A percentile compares a stretch with the other conserved stretches of the same genome.
Evolutionary conservation across 2,797 vertebrate genomes (phyloP).

Genomic region (Acanthornis magna): DNA sequence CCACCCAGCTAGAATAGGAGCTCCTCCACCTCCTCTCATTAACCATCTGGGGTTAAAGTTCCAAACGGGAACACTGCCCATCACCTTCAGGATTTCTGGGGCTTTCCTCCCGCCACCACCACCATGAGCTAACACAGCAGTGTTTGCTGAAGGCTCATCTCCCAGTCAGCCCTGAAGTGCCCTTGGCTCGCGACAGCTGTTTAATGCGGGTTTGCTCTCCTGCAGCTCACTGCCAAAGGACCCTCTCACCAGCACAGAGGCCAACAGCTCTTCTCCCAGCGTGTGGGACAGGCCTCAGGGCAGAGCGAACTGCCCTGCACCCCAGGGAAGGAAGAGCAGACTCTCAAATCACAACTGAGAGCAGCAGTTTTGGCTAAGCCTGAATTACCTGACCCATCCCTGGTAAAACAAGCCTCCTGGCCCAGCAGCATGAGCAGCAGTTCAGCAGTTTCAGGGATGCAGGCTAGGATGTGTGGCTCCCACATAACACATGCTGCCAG

Average conservation of each 20-base stretch:
- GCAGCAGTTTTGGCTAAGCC: neutral
- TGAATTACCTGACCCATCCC: neutral
- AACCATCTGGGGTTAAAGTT: neutral
- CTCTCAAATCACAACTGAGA: neutral
- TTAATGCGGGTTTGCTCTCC: neutral
- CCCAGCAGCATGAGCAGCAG: neutral
- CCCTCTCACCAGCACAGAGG: rapidly evolving
- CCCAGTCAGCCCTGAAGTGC: neutral
- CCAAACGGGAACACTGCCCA: neutral
- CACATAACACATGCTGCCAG: neutral
- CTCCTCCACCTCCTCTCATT: neutral
- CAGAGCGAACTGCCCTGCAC: rapidly evolving
- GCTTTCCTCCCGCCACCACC: neutral
- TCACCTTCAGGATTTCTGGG: neutral
- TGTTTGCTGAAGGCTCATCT: neutral
- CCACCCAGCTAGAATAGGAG: neutral
- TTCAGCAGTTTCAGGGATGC: neutral
- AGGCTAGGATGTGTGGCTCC: neutral
- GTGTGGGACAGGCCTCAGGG: rapidly evolving
- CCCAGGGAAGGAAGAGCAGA: neutral
- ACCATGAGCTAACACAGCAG: neutral
- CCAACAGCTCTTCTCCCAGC: neutral
- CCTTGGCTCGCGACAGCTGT: rapidly evolving
- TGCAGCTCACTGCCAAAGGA: neutral
- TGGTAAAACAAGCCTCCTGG: neutral